Percentiles rank a stretch among this genome's conserved stretches.
These are phyloP conservation scores for Balearica regulorum DNA, from an alignment of 2,797 vertebrate genomes.

Conservation along the genomic window DNA sequence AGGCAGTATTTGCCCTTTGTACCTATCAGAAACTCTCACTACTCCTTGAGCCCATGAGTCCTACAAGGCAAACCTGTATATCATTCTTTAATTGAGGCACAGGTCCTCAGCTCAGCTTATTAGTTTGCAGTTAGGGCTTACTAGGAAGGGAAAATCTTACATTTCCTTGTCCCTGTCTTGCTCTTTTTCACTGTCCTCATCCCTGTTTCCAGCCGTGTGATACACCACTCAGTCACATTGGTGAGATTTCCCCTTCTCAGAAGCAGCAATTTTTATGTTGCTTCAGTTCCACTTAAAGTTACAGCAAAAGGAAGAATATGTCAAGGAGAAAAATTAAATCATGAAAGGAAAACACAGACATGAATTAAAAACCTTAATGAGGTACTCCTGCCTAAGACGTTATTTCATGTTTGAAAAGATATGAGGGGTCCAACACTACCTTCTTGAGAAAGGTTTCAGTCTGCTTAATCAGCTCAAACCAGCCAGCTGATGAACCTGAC, in stretches of 20 bases:
- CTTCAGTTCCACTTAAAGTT: background rate
- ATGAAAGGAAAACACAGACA: background rate
- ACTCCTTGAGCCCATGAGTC: background rate
- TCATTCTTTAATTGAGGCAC: background rate
- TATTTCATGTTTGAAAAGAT: background rate
- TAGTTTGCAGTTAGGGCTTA: background rate
- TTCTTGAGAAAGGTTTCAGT: background rate
- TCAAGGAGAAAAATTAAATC: background rate
- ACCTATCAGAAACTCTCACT: background rate
- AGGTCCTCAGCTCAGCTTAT: background rate
- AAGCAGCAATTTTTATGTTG: background rate
- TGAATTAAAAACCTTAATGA: background rate
- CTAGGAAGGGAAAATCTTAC: background rate
- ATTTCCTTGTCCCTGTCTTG: background rate
- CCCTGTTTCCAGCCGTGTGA: background rate
- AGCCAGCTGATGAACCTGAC: background rate
- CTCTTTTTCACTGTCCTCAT: background rate
- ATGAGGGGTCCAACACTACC: background rate
- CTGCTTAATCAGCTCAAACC: background rate
- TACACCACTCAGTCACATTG: rapidly evolving
- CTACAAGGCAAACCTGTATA: background rate
- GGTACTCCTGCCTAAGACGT: background rate
- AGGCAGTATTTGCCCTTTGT: background rate
- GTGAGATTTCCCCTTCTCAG: background rate
- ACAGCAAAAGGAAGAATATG: background rate